Percentiles rank a stretch among this genome's conserved stretches.
These are phyloP conservation scores for Brachionus paranguensis DNA, from an alignment of 1,140 invertebrate species.

Conservation along the genomic window DNA sequence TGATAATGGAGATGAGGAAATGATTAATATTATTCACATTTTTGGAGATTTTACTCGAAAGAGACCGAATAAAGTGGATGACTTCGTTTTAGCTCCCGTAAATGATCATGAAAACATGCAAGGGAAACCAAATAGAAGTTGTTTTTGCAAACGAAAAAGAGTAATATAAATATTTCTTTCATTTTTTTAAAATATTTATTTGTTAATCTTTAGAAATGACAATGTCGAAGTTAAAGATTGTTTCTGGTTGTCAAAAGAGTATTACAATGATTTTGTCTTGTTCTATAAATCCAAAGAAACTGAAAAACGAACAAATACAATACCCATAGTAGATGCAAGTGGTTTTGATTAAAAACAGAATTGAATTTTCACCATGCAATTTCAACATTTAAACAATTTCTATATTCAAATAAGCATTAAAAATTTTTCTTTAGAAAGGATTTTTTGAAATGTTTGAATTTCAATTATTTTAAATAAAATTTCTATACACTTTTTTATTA, in stretches of 20 bases:
- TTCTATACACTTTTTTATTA: no score
- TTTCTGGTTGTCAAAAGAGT: slow-evolving; percentile 44
- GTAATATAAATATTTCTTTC: not conserved
- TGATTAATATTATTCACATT: not conserved
- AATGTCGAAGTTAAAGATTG: not conserved
- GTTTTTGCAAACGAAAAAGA: not conserved
- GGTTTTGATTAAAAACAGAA: not conserved
- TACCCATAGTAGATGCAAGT: not conserved
- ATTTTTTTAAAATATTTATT: no score
- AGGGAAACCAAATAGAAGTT: not conserved
- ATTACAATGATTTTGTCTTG: slow-evolving; percentile 42
- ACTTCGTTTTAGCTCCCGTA: not conserved
- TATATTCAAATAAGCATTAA: no score
- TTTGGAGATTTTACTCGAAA: not conserved
- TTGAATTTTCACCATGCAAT: not conserved
- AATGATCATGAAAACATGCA: not conserved
- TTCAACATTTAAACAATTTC: not conserved
- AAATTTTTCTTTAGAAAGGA: no score
- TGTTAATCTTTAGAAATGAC: not conserved
- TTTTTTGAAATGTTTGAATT: no score
- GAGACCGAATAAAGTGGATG: not conserved
- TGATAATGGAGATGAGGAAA: not conserved
- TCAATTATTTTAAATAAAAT: no score
- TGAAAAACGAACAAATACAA: not conserved
- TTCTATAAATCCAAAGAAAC: slow-evolving; percentile 20